These are phyloP conservation scores for Chrysemys picta DNA, from an alignment of 2,113 vertebrate species.

Conservation along the genomic window DNA sequence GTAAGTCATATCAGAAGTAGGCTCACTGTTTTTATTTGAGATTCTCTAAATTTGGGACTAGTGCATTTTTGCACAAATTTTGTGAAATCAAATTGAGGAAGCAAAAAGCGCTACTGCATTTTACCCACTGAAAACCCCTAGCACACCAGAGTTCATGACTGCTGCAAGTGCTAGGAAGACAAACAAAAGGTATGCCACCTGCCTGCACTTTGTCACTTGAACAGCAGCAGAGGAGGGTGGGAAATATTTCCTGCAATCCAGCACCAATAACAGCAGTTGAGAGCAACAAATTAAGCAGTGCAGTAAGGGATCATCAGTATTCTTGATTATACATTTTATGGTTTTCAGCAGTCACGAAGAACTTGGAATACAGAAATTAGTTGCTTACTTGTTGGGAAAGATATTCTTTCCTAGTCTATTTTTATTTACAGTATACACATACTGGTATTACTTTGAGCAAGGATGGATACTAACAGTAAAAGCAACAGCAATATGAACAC, in stretches of 20 bases:
- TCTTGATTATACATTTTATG: background rate
- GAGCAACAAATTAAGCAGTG: rapidly evolving
- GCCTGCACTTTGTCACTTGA: background rate
- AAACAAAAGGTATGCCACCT: background rate
- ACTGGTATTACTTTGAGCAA: background rate
- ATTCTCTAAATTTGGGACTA: background rate
- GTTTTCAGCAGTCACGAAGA: background rate
- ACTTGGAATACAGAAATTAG: background rate
- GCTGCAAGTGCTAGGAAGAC: background rate
- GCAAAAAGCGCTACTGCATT: background rate
- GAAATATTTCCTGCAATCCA: background rate
- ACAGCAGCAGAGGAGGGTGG: no score
- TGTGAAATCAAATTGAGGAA: background rate
- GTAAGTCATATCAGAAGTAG: background rate
- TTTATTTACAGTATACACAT: background rate
- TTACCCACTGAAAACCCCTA: rapidly evolving
- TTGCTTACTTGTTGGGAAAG: background rate
- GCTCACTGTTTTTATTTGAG: background rate
- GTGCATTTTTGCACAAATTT: background rate
- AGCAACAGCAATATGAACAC: background rate
- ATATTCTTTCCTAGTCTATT: background rate
- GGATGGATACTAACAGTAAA: background rate
- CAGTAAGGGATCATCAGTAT: background rate
- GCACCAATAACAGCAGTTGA: background rate
- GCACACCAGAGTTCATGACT: rapidly evolving